Evolutionary conservation across 2,797 vertebrate species (phyloP).

Genomic region (Channa striata): DNA sequence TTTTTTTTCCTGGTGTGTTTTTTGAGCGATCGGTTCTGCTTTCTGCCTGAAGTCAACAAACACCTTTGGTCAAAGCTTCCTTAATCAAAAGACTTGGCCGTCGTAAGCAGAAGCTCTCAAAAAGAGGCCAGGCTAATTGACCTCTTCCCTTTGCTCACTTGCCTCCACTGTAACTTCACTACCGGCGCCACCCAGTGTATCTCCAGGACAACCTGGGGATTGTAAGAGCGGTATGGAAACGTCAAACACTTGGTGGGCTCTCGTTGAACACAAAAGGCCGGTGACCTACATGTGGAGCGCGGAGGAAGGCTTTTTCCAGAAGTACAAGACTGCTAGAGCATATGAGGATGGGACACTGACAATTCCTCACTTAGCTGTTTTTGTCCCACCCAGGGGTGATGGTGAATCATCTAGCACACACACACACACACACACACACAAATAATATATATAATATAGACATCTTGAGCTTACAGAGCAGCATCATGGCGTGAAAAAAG

Average conservation of each 20-base stretch:
- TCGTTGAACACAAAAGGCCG: slow-evolving; percentile 79
- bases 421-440: neutral
- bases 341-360: slow-evolving; percentile 37
- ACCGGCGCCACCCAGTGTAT: slow-evolving; percentile 72
- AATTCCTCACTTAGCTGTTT: neutral
- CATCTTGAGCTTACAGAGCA: neutral
- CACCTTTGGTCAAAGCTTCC: slow-evolving; percentile 53
- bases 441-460: too few relatives aligned
- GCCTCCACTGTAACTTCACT: slow-evolving; percentile 72
- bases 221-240: slow-evolving; percentile 85
- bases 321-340: slow-evolving; percentile 58
- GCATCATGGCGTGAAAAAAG: slow-evolving; percentile 6
- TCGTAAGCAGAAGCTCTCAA: slow-evolving; percentile 69
- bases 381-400: slow-evolving; percentile 34
- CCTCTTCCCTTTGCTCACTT: slow-evolving; percentile 54
- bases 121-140: slow-evolving; percentile 68
- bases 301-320: slow-evolving; percentile 82
- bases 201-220: slow-evolving; percentile 84
- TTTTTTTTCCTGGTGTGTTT: slow-evolving; percentile 23
- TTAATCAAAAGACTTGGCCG: slow-evolving; percentile 68
- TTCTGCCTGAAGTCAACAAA: slow-evolving; percentile 61
- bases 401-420: slow-evolving; percentile 24
- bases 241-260: slow-evolving; percentile 81
- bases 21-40: slow-evolving; percentile 39
- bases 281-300: slow-evolving; percentile 76